Evolutionary conservation across 1,140 invertebrate genomes (phyloP).

Genomic region (Magallana gigas): DNA sequence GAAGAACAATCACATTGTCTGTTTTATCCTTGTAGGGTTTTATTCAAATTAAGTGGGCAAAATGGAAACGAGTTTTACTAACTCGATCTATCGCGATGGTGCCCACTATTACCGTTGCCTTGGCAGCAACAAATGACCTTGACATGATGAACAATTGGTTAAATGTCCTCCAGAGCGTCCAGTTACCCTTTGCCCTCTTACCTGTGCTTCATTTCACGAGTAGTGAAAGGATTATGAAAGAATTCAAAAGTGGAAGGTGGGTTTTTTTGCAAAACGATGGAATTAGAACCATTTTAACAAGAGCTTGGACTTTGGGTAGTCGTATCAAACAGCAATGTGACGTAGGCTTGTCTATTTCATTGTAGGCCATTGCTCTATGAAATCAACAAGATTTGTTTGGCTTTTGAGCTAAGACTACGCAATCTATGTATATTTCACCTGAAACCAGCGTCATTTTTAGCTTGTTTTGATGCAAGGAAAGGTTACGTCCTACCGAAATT

Average conservation of each 20-base stretch:
- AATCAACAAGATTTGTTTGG: too few relatives aligned
- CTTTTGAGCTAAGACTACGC: too few relatives aligned
- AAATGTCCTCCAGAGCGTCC: conserved; percentile 92
- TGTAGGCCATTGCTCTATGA: too few relatives aligned
- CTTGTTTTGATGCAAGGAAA: too few relatives aligned
- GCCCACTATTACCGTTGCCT: conserved; percentile 90
- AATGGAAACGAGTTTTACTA: conserved; percentile 92
- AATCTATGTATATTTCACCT: too few relatives aligned
- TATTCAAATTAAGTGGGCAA: conserved; percentile 90
- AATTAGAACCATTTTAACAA: too few relatives aligned
- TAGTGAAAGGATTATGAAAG: conserved; percentile 87
- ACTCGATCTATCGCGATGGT: conserved; percentile 92
- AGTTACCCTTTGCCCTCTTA: conserved; percentile 85
- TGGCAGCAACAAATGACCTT: conserved; percentile 86
- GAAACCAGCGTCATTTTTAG: too few relatives aligned
- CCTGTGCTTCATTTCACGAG: conserved; percentile 93
- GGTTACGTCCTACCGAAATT: too few relatives aligned
- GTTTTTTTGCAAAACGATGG: background rate
- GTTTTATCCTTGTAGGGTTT: conserved; percentile 85
- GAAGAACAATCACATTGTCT: too few relatives aligned
- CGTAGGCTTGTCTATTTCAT: too few relatives aligned
- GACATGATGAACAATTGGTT: conserved; percentile 92
- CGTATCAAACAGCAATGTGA: too few relatives aligned
- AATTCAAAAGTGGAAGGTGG: conserved; percentile 75
- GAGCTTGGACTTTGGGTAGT: too few relatives aligned